These are phyloP conservation scores for Falco concolor DNA, from an alignment of 2,797 vertebrate species.

Conservation along the genomic window DNA sequence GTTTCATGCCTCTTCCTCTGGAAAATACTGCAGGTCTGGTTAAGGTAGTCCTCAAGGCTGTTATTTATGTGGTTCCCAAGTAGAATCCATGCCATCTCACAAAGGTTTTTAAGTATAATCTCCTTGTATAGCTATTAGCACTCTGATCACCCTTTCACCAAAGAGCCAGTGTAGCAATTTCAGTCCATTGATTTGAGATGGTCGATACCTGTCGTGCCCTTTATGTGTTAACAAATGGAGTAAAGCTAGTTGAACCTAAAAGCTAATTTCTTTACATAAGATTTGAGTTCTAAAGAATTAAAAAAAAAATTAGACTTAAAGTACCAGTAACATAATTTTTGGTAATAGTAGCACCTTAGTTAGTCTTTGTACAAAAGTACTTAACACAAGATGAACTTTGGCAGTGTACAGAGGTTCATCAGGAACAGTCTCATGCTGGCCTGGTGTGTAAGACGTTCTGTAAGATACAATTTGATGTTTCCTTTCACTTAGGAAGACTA, in stretches of 20 bases:
- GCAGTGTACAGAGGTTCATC: constrained; percentile 40
- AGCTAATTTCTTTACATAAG: constrained; percentile 35
- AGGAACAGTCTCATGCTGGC: constrained; percentile 19
- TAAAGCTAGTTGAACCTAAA: constrained; percentile 27
- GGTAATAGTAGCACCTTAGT: not conserved
- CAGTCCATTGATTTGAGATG: constrained; percentile 13
- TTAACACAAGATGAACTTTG: not conserved
- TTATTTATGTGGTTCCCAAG: not conserved
- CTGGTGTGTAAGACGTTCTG: not conserved
- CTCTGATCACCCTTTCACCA: constrained; percentile 32
- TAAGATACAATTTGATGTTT: not conserved
- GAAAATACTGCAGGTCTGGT: not conserved
- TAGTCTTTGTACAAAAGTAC: constrained; percentile 10
- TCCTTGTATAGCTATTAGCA: not conserved
- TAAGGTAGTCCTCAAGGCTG: not conserved
- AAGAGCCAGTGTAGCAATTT: constrained; percentile 49
- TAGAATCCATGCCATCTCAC: not conserved
- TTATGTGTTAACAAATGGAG: constrained; percentile 36
- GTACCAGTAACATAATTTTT: not conserved
- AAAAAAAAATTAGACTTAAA: constrained; percentile 27
- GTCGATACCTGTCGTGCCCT: constrained; percentile 13
- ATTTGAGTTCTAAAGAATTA: constrained; percentile 8
- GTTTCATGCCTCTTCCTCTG: not conserved
- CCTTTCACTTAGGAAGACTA: not conserved
- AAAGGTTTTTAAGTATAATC: not conserved